A percentile compares a stretch with the other conserved stretches of the same genome.
Conservation (phyloP, 2,113 vertebrate species). For the Phaethon lepturus region DNA sequence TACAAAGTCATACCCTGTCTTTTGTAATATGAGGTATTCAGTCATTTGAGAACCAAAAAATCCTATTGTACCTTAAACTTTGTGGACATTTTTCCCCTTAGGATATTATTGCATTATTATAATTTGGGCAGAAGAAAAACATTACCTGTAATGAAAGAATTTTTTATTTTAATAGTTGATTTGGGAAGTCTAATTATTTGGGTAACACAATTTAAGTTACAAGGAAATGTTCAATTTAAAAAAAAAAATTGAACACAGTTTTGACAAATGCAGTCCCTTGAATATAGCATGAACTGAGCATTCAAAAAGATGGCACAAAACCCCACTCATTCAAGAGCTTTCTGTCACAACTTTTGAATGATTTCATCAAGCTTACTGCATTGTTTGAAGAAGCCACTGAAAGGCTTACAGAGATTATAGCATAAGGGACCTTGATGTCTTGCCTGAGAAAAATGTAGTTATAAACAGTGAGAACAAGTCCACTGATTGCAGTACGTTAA, state of each 20-base stretch:
- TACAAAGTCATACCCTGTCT: neutral
- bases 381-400: neutral
- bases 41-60: neutral
- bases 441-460: neutral
- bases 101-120: neutral
- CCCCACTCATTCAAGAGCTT: neutral
- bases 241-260: neutral
- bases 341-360: neutral
- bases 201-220: neutral
- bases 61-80: neutral
- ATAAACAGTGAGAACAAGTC: neutral
- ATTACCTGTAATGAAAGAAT: neutral
- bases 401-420: neutral
- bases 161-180: neutral
- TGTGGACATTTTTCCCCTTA: neutral
- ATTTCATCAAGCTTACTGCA: neutral
- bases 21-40: neutral
- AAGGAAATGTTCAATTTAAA: neutral
- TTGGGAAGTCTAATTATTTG: neutral
- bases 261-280: neutral
- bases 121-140: neutral
- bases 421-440: neutral
- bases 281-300: neutral
- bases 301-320: neutral
- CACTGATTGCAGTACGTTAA: neutral